Evolutionary conservation across 2,888 invertebrate species (phyloP).

Genomic region (Drosophila ustulata): DNA sequence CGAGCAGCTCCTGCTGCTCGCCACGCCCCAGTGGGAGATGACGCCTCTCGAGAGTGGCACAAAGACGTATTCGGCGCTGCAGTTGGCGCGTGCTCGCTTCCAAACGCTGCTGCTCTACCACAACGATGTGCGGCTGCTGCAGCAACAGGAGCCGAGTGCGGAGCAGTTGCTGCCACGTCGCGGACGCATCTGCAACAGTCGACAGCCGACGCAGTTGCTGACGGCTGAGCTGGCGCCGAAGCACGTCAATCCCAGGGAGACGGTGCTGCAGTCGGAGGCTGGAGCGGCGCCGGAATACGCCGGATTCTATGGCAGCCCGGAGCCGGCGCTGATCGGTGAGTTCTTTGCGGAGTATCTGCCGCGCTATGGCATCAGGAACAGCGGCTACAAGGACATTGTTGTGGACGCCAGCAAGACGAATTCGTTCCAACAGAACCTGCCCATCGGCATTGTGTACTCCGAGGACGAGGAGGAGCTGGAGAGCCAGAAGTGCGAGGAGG

Average conservation of each 20-base stretch:
- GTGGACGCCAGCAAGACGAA: slow-evolving; percentile 55
- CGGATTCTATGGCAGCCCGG: slow-evolving; percentile 55
- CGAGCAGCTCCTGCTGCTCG: slow-evolving; percentile 13
- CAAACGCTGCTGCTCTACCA: slow-evolving; percentile 30
- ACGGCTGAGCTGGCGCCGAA: slow-evolving; percentile 24
- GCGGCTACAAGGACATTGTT: slow-evolving; percentile 55
- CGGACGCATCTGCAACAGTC: slow-evolving; percentile 30
- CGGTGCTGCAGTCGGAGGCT: slow-evolving; percentile 24
- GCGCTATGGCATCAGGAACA: slow-evolving; percentile 47
- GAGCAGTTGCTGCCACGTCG: slow-evolving; percentile 40
- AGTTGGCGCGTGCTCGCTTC: slow-evolving; percentile 45
- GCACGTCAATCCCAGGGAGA: slow-evolving; percentile 50
- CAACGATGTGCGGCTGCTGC: slow-evolving; percentile 32
- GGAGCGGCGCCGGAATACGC: slow-evolving; percentile 53
- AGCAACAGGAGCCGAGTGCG: slow-evolving; percentile 17
- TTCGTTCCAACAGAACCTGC: slow-evolving; percentile 64
- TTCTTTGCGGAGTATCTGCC: slow-evolving; percentile 64
- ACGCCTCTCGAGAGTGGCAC: no score
- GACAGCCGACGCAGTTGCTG: slow-evolving; percentile 4
- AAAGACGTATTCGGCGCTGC: slow-evolving; percentile 20
- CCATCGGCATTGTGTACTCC: slow-evolving; percentile 53
- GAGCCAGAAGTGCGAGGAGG: neutral
- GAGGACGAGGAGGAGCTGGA: slow-evolving; percentile 50
- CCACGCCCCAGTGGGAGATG: neutral
- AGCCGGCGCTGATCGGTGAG: slow-evolving; percentile 20